Evolutionary conservation across 1,140 invertebrate genomes (phyloP), one percentile per base, ranked within the genome.

Genomic region (Lucilia sericata): DNA sequence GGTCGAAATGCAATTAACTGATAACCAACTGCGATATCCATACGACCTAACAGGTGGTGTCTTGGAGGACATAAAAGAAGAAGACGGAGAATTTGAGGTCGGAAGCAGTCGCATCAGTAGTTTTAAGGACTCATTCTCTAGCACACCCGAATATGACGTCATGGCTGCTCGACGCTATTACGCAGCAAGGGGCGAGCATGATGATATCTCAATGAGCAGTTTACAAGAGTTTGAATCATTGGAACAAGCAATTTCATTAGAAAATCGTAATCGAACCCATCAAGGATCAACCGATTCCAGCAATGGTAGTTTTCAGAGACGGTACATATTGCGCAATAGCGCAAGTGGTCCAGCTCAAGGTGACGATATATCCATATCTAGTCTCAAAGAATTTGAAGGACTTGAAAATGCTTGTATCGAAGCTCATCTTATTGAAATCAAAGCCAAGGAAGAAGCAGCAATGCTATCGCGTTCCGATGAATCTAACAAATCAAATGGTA

Each of bases 141-240:
- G 94, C 65, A 96, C 96, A 2, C 96, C 96, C 0, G 96, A 97
- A 85, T 97, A 96, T 88, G 96, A 97, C 90, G 94, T 96, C 74
- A 91, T 96, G 9, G 95, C 96, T 0, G 94, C 95, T 3, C 93
- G 95, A 85, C 95, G 95, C 87, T 96, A 95, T 89, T 96, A 96
- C 87, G 42, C 34, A 10, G 94, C 94, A 0, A 94, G 95, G 5
- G 97, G 95, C 3, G 97, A 98, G 87, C 95, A 97, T 89, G 97
- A 98, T 91, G 96, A 97, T 91, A 93, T 97, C 30, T 98, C 97
- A 0, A 94, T 98, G 88, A 97, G 95, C 83, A 98, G 97, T 9
- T 92, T 98, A 84, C 97, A 98, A 91, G 98, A 99, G 91, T 99
- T 99, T 92, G 97, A 98, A 92, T 94, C 95, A 83, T 91, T 99